phyloP scores from a whole-genome alignment of 2,888 invertebrate genomes.

The Meghimatium bilineatum region DNA sequence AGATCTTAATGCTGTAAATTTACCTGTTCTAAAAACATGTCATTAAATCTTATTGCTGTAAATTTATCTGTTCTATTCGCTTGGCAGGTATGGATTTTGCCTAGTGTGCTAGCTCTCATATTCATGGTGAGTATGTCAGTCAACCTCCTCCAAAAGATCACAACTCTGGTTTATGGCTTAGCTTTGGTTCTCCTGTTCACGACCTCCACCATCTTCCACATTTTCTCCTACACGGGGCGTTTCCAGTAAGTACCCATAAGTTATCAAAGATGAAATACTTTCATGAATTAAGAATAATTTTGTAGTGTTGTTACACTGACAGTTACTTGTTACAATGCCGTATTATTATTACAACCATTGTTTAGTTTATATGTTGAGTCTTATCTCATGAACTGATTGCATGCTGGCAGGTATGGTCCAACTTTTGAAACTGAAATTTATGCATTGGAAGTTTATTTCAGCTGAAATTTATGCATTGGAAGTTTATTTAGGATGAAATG shows the following conservation, averaged over 20 bases:
- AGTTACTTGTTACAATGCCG: too few species aligned
- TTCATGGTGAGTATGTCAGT: constrained; percentile 86
- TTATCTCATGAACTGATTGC: too few species aligned
- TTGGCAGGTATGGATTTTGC: constrained; percentile 85
- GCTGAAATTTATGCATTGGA: too few species aligned
- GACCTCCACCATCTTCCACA: constrained; percentile 93
- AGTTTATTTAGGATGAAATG: too few species aligned
- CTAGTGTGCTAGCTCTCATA: constrained; percentile 87
- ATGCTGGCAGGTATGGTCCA: too few species aligned
- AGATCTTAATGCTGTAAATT: too few species aligned
- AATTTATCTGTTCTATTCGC: neutral
- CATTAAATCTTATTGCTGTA: neutral
- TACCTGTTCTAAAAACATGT: too few species aligned
- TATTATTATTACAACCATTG: too few species aligned
- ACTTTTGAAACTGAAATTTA: too few species aligned
- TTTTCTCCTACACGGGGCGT: constrained; percentile 83
- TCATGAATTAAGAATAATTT: neutral
- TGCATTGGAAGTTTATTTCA: too few species aligned
- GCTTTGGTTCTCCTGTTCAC: constrained; percentile 90
- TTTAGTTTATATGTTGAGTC: too few species aligned
- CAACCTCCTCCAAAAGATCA: constrained; percentile 86
- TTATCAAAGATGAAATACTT: neutral
- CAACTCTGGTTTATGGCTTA: constrained; percentile 90
- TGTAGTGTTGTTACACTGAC: too few species aligned
- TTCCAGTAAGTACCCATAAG: constrained; percentile 71